Base-by-base conservation (phyloP, 2,797 vertebrate species). In the Emys orbicularis region DNA sequence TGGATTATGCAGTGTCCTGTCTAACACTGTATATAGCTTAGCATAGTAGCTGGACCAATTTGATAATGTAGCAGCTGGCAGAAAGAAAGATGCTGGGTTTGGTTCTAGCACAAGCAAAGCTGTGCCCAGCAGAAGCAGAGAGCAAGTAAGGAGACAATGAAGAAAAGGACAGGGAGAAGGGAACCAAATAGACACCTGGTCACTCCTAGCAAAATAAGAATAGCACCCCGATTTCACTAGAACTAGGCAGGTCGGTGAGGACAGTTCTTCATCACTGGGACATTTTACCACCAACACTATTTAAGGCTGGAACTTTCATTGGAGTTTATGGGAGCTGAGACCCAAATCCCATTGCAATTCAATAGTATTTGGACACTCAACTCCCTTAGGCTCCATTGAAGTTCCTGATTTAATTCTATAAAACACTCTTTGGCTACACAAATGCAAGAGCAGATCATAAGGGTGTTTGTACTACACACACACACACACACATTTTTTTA, bases 21-120 rank as follows among this genome's bases (percentile, higher is more conserved):
- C 76, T 88, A 92, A 95, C 86, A 77, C 88, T 93, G 87, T 44
- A 81, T 50, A 84, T 86, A 76, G 94, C 89, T 95, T 84, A 93
- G 82, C 90, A 86, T n/a, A 87, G 49, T 54, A 90, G 44, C 88
- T 81, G 81, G 21, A 76, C 84, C 53, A 31, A 87, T 7, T 11
- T 49, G 74, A 29, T 27, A 49, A 12, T 41, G 19, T 23, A 72
- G 61, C n/a, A 41, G 65, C n/a, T 72, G 65, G 65, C 65, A 37
- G 65, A 72, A 72, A 41, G 65, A 41, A 72, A 37, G 37, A 74
- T 79, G 90, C 90, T 2, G 3, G 84, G 56, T 82, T 50, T 90
- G 81, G 92, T 90, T 83, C 95, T 90, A 82, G 88, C 76, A 83
- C 0, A 54, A 53, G 59, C 86, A 83, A 92, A 77, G 89, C 72